A percentile compares a stretch with the other conserved stretches of the same genome.
phyloP scores from a whole-genome alignment of 2,888 invertebrate species.

The Germaria angustata region DNA sequence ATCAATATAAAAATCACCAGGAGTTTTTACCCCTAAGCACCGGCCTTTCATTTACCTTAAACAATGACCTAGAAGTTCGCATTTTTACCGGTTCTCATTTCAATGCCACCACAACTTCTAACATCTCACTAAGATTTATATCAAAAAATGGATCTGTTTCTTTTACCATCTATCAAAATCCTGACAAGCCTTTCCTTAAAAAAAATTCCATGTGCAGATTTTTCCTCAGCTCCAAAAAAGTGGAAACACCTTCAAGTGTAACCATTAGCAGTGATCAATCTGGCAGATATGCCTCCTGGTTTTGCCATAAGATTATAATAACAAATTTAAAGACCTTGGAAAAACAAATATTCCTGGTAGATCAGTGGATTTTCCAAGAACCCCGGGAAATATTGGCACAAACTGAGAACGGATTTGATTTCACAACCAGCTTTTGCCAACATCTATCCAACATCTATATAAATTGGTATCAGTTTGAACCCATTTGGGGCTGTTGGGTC shows the following conservation, averaged over 20 bases:
- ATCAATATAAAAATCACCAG: background rate
- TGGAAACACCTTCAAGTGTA: constrained; percentile 24
- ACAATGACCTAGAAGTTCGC: constrained; percentile 11
- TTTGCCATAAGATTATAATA: constrained; percentile 69
- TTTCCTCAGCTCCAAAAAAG: constrained; percentile 2
- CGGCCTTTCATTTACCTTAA: background rate
- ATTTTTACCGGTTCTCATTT: constrained; percentile 70
- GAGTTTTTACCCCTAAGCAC: constrained; percentile 31
- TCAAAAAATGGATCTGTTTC: constrained; percentile 27
- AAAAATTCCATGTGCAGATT: constrained; percentile 56
- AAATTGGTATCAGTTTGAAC: constrained; percentile 67
- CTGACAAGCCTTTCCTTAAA: constrained; percentile 22
- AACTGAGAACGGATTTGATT: background rate
- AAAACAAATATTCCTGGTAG: constrained; percentile 64
- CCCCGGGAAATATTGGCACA: constrained; percentile 8
- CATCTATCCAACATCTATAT: constrained; percentile 11
- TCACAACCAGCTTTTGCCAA: constrained; percentile 5
- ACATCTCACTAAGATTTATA: constrained; percentile 67
- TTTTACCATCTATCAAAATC: constrained; percentile 62
- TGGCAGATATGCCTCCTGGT: constrained; percentile 73
- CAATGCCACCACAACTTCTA: constrained; percentile 69
- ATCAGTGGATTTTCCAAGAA: constrained; percentile 65
- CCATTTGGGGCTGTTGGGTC: constrained; percentile 62
- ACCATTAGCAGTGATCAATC: constrained; percentile 68
- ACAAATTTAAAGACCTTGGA: constrained; percentile 53